Evolutionary conservation across 2,797 vertebrate species (phyloP), one percentile per base, ranked within the genome.

Genomic region (Sphenodon punctatus): DNA sequence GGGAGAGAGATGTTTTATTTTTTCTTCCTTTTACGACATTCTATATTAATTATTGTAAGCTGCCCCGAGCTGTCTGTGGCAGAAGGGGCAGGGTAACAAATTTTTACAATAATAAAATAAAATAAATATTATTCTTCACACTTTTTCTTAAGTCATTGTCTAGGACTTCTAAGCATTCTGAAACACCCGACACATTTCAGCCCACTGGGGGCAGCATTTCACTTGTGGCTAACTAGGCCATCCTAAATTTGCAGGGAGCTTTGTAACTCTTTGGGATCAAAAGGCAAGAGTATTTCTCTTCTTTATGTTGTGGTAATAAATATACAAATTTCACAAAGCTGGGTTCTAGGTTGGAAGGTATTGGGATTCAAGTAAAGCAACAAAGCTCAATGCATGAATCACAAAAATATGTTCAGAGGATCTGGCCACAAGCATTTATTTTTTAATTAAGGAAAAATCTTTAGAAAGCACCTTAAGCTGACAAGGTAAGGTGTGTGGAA

Each of bases 371-470:
- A 77, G 56, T 36, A 75, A 80, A 43, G 25, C 63, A 36, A 8
- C 13, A 17, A 12, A 36, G 23, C 3, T 23, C 20, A 75, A 67
- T 48, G 53, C 68, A 72, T 10, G 71, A 36, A 56, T 72, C 74
- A 70, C 45, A 73, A 87, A 91, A 81, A 67, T 70, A 74, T 2
- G 2, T 78, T 53, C 70, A 71, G 30, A 64, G 69, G 76, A 80
- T 66, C 70, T 82, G 80, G 79, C 64, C 51, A 66, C 68, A 8
- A 87, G 74, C 81, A 73, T 78, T 89, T 89, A 78, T 90, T n/a
- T 90, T 91, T 88, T 92, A 92, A 92, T 89, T 92, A 87, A 84
- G 58, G 42, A 71, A 72, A 76, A 85, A 83, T 82, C 85, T 83
- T 86, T 88, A 76, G 78, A 90, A 89, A 85, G 80, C 65, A 82